Base-by-base conservation (phyloP, 2,888 invertebrate species). In the Cephalotes varians region DNA sequence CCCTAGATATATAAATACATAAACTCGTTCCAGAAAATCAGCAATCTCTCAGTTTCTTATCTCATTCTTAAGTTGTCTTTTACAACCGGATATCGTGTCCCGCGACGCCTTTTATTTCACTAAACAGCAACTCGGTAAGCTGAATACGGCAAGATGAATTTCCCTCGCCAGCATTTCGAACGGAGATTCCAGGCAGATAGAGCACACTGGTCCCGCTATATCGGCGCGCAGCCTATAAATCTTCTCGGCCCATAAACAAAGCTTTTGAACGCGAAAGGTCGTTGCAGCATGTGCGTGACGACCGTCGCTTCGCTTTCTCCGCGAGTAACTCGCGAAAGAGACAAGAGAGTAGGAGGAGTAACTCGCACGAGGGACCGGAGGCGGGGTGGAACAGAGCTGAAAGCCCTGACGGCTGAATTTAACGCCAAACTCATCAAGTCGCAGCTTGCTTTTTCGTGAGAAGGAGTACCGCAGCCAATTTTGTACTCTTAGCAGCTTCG, bases 271-370 rank as follows among this genome's bases (percentile, higher is more conserved):
- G 93, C 92, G 91, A 93, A 93, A 93, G 93, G 91, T 93, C 91
- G 93, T 88, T 90, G 93, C 91, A 93, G 92, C 93, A 94, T 93
- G 91, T 93, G 94, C 93, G 94, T 93, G 93, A 94, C 94, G 93
- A 91, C 89, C 86, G 90, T 81, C 89, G 85, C 77, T 47, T 79
- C 69, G 67, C 74, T 81, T 71, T 81, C 47, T 72, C 21, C 71
- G 77, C 89, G 79, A 79, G 87, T 76, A 51, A 69, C 54, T 77
- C 85, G 85, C 83, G 82, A 83, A 76, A 81, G 79, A 67, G 69
- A 74, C 80, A 73, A 58, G 56, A 73, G 85, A 34, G 58, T 28
- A 76, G 54, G 64, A 34, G 73, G 64, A 71, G 54, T 79, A 83
- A 73, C 86, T 54, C 44, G 80, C 64, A 76, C 56, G 51, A 40